A percentile compares a stretch with the other conserved stretches of the same genome.
Conservation (phyloP, 2,888 invertebrate species). For the Calliopum simillimum region DNA sequence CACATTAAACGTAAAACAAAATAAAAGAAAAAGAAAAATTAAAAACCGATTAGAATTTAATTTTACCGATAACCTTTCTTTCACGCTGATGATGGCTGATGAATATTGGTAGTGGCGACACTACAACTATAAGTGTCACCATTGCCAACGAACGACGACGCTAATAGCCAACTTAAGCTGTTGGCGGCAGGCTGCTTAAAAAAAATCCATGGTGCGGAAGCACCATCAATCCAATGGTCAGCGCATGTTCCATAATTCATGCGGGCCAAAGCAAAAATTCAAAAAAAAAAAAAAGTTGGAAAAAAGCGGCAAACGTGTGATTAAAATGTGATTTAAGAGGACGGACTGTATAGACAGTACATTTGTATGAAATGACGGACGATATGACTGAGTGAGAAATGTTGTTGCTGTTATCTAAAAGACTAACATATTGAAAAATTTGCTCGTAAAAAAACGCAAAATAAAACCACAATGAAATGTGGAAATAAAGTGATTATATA, state of each 20-base stretch:
- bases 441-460: background rate
- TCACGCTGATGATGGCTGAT: background rate
- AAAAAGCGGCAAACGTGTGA: constrained; percentile 15
- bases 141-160: background rate
- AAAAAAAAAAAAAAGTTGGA: background rate
- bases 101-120: background rate
- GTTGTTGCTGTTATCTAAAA: constrained; percentile 11
- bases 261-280: background rate
- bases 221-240: background rate
- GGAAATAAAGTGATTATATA: background rate
- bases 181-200: background rate
- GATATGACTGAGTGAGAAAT: background rate
- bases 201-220: constrained; percentile 16
- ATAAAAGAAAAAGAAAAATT: background rate
- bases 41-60: constrained; percentile 1
- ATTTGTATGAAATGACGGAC: too few species aligned
- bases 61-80: background rate
- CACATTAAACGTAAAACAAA: background rate
- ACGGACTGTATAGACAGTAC: too few species aligned
- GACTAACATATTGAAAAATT: background rate
- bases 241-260: constrained; percentile 6
- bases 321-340: constrained; percentile 16
- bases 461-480: background rate
- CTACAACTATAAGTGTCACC: background rate
- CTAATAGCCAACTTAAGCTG: background rate